A percentile compares a stretch with the other conserved stretches of the same genome.
These are phyloP conservation scores for Clarias pachynema DNA, from an alignment of 2,797 vertebrate species.

Conservation along the genomic window DNA sequence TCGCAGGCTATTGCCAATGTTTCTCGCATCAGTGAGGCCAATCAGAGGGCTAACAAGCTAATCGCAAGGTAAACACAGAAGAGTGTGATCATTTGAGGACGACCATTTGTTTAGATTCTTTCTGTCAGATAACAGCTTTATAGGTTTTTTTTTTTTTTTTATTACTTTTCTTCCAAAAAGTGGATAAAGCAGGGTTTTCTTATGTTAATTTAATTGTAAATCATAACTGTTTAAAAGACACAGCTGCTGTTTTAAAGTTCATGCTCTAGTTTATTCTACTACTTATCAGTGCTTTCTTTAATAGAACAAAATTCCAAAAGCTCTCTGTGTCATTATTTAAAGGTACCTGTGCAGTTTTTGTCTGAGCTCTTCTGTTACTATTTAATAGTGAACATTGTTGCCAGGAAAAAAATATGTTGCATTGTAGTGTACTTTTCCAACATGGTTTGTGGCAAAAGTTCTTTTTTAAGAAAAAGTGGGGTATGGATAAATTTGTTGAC, in stretches of 20 bases:
- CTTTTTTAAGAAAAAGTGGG: not conserved
- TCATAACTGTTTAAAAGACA: not conserved
- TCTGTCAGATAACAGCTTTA: not conserved
- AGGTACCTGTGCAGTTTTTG: not conserved
- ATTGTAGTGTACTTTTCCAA: not conserved
- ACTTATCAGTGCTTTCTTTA: not conserved
- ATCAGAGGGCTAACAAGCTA: slow-evolving; percentile 79
- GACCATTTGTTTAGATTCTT: not conserved
- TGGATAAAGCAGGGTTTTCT: not conserved
- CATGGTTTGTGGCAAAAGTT: not conserved
- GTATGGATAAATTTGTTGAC: not conserved
- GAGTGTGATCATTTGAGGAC: too few species aligned
- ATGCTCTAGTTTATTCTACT: not conserved
- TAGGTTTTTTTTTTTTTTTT: not conserved
- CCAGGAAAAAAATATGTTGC: not conserved
- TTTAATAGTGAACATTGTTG: not conserved
- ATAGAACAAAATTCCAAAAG: not conserved
- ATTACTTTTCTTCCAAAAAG: not conserved
- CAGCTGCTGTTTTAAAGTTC: not conserved
- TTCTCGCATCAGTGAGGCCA: slow-evolving; percentile 79
- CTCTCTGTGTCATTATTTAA: not conserved
- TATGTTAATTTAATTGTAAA: not conserved
- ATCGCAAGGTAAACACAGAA: slow-evolving; percentile 68
- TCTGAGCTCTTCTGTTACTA: not conserved
- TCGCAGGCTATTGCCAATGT: slow-evolving; percentile 76